A percentile compares a stretch with the other conserved stretches of the same genome.
These are phyloP conservation scores for Apodemus sylvaticus DNA, from an alignment of 2,113 vertebrate species.

Conservation along the genomic window DNA sequence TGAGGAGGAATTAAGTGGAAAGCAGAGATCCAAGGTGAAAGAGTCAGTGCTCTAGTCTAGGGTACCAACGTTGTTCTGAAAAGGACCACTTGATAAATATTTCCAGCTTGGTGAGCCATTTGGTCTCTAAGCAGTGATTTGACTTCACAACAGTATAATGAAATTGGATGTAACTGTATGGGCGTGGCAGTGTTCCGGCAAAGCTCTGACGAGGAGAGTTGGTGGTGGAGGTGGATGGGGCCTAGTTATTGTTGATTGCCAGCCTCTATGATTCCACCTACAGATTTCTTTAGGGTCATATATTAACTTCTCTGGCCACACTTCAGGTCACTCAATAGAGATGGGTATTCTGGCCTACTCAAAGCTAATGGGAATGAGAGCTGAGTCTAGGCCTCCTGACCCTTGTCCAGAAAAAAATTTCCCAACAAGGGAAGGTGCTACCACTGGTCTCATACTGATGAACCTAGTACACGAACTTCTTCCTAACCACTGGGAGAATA, in stretches of 20 bases:
- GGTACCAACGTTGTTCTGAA: background rate
- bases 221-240: background rate
- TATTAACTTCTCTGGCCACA: background rate
- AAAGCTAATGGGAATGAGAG: background rate
- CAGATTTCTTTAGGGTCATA: background rate
- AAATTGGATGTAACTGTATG: background rate
- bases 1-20: background rate
- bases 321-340: background rate
- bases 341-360: background rate
- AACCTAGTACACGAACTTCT: background rate
- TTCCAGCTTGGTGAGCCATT: background rate
- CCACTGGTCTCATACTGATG: background rate
- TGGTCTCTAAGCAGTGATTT: background rate
- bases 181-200: background rate
- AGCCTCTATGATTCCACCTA: background rate
- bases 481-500: background rate
- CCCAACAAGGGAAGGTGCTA: background rate
- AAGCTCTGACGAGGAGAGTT: background rate
- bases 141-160: background rate
- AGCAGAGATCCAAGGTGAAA: background rate
- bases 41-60: background rate
- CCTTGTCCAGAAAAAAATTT: background rate
- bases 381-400: background rate
- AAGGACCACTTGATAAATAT: background rate
- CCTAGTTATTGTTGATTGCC: background rate